Evolutionary conservation across 2,797 vertebrate species (phyloP).

Genomic region (Apogon talboti): DNA sequence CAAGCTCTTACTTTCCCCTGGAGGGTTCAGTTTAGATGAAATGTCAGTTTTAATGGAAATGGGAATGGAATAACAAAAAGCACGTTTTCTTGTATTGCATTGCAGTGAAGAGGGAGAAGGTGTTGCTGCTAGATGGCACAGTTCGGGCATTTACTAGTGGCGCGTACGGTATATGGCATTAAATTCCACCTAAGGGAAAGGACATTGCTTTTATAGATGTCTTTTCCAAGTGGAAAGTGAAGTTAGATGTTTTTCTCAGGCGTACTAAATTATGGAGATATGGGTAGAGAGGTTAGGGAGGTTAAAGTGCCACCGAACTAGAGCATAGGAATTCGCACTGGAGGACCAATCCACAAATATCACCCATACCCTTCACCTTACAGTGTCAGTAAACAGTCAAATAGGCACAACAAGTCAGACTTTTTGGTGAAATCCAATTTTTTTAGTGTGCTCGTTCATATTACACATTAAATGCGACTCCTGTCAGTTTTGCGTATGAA

Average conservation of each 20-base stretch:
- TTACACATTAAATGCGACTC: too few species aligned
- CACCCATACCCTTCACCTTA: constrained; percentile 6
- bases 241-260: constrained; percentile 36
- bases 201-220: constrained; percentile 68
- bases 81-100: constrained; percentile 72
- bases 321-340: constrained; percentile 20
- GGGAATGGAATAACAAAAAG: constrained; percentile 87
- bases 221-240: constrained; percentile 53
- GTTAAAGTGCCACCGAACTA: constrained; percentile 32
- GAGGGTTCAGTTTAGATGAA: constrained; percentile 88
- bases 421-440: too few species aligned
- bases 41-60: constrained; percentile 91
- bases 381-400: too few species aligned
- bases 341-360: constrained; percentile 8
- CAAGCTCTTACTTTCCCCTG: constrained; percentile 82
- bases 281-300: constrained; percentile 13
- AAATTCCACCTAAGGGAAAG: constrained; percentile 67
- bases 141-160: constrained; percentile 64
- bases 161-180: constrained; percentile 57
- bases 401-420: too few species aligned
- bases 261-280: constrained; percentile 58
- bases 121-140: constrained; percentile 74
- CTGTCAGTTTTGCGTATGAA: too few species aligned
- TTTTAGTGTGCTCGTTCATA: too few species aligned
- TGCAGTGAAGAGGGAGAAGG: constrained; percentile 63